Percentiles rank a stretch among this genome's conserved stretches.
Conservation (phyloP, 2,888 invertebrate species). For the Scaptomyza polygonia region DNA sequence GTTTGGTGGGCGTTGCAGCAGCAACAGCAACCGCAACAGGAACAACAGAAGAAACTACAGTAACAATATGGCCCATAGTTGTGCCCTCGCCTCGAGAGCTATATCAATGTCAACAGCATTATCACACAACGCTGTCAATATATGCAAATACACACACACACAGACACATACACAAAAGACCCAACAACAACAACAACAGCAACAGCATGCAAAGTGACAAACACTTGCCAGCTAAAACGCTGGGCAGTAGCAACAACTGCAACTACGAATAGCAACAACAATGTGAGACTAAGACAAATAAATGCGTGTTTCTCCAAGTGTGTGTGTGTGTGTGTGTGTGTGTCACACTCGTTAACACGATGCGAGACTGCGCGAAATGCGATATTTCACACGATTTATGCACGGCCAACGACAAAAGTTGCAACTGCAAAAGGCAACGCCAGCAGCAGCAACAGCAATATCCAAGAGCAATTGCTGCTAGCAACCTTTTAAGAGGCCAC, state of each 20-base stretch:
- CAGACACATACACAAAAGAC: slow-evolving; percentile 8
- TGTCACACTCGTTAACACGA: slow-evolving; percentile 81
- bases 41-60: slow-evolving; percentile 30
- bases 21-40: slow-evolving; percentile 33
- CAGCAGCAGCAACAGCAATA: slow-evolving; percentile 56
- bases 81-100: slow-evolving; percentile 60
- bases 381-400: slow-evolving; percentile 85
- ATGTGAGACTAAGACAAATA: slow-evolving; percentile 71
- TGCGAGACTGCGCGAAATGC: slow-evolving; percentile 83
- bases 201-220: slow-evolving; percentile 52
- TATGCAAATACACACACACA: slow-evolving; percentile 73
- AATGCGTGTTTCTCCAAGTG: slow-evolving; percentile 66
- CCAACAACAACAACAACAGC: slow-evolving; percentile 45
- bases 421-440: slow-evolving; percentile 64
- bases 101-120: slow-evolving; percentile 81
- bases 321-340: slow-evolving; percentile 68
- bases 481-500: slow-evolving; percentile 52
- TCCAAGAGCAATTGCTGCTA: slow-evolving; percentile 39
- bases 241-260: slow-evolving; percentile 50
- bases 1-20: slow-evolving; percentile 73
- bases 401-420: slow-evolving; percentile 77
- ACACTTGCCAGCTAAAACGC: slow-evolving; percentile 55
- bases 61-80: slow-evolving; percentile 51
- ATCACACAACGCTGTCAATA: slow-evolving; percentile 80
- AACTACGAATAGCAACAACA: slow-evolving; percentile 51